These are phyloP conservation scores for Ormyrus labotus DNA, from an alignment of 2,888 invertebrate genomes.

Conservation along the genomic window DNA sequence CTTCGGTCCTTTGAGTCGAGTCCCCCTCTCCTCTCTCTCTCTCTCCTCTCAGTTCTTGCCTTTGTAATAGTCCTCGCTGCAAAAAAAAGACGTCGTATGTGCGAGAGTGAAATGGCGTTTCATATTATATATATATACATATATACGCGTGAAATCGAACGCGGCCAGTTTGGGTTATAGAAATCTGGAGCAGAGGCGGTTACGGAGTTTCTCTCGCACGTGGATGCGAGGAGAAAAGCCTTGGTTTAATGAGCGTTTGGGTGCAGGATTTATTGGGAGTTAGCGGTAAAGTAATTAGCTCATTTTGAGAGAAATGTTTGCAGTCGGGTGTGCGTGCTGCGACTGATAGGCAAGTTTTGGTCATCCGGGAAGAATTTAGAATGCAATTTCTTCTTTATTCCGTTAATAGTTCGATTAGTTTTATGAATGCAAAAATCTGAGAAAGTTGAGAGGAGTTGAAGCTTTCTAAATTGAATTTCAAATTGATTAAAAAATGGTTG, in stretches of 20 bases:
- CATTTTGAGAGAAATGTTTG: too few species aligned
- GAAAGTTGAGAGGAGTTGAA: too few species aligned
- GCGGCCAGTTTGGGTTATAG: not conserved
- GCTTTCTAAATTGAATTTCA: too few species aligned
- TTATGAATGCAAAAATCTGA: too few species aligned
- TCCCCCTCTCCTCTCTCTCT: not conserved
- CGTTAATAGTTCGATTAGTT: too few species aligned
- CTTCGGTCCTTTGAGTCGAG: not conserved
- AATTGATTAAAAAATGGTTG: too few species aligned
- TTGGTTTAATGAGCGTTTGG: slow-evolving; percentile 20
- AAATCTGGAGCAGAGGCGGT: slow-evolving; percentile 30
- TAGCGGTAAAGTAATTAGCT: too few species aligned
- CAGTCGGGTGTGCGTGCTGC: too few species aligned
- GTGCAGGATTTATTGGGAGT: not conserved
- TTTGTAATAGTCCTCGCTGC: slow-evolving; percentile 84
- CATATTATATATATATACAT: too few species aligned
- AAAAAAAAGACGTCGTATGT: slow-evolving; percentile 66
- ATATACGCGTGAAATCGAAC: slow-evolving; percentile 28
- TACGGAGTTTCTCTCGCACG: not conserved
- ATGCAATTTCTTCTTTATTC: too few species aligned
- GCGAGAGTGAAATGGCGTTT: not conserved
- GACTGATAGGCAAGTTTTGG: too few species aligned
- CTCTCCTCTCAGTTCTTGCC: slow-evolving; percentile 73
- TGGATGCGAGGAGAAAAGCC: slow-evolving; percentile 7
- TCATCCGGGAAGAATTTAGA: too few species aligned